These are phyloP conservation scores for Agelastica alni DNA, from an alignment of 2,888 invertebrate genomes.

Conservation along the genomic window DNA sequence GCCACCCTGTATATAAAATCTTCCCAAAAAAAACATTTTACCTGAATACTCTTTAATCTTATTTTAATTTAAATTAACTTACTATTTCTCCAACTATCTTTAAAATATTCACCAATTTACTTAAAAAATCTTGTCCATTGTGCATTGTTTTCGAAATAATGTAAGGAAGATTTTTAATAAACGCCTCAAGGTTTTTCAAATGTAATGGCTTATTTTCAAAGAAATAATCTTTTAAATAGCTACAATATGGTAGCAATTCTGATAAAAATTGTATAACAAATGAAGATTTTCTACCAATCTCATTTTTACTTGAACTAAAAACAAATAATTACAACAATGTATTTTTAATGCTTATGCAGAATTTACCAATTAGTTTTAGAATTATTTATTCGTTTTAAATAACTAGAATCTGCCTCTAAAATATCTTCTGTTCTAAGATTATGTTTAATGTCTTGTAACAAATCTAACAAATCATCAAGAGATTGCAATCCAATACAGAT, in stretches of 20 bases:
- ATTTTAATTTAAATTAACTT: slow-evolving; percentile 31
- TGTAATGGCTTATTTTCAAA: slow-evolving; percentile 17
- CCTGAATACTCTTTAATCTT: too few species aligned
- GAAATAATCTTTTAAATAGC: slow-evolving; percentile 35
- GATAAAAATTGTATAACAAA: slow-evolving; percentile 43
- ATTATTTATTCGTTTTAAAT: slow-evolving; percentile 32
- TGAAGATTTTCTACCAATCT: slow-evolving; percentile 45
- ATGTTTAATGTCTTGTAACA: slow-evolving; percentile 39
- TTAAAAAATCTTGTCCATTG: slow-evolving; percentile 33
- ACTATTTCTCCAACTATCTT: slow-evolving; percentile 43
- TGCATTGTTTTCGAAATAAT: slow-evolving; percentile 18
- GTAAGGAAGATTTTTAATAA: slow-evolving; percentile 17
- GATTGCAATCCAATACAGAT: slow-evolving; percentile 38
- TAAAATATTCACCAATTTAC: slow-evolving; percentile 33
- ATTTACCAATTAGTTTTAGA: slow-evolving; percentile 16
- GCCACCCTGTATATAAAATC: too few species aligned
- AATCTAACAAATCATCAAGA: slow-evolving; percentile 40
- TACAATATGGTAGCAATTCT: slow-evolving; percentile 39
- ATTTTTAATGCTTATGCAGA: not conserved
- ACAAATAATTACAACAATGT: too few species aligned
- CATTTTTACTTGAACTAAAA: slow-evolving; percentile 28
- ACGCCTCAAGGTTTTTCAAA: slow-evolving; percentile 11
- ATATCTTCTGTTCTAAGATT: slow-evolving; percentile 42
- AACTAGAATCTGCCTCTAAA: slow-evolving; percentile 39
- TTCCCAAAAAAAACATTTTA: not conserved